Base-by-base conservation (phyloP, 1,140 invertebrate species). In the Drosophila rhopaloa region DNA sequence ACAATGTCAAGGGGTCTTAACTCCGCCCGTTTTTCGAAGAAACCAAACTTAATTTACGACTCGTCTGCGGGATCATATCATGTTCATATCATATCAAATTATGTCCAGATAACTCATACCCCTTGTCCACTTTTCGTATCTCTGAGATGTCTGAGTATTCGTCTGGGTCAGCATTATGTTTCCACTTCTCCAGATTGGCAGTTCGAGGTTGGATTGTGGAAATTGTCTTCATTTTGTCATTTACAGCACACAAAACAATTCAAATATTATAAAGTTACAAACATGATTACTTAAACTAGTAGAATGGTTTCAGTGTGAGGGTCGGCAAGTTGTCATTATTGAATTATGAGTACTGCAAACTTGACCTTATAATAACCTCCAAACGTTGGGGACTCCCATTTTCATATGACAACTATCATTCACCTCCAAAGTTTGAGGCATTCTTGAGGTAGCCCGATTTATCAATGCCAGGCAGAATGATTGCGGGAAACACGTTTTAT, bases 401-500 rank as follows among this genome's bases (percentile, higher is more conserved):
- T 44, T 0, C 14, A 4, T 8, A n/a, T 29, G 40, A 16, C 24
- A 68, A 44, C 47, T 53, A 68, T 54, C 60, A 14, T 65, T 10
- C 10, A 51, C 29, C 4, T 7, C 14, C 46, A 16, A 53, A 13
- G 37, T 5, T 41, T 32, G 50, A 24, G 35, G 56, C 40, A 40
- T 47, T 63, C 48, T 60, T 55, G 37, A 43, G 16, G 35, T 24
- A 32, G 32, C 43, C 35, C 44, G 38, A 84, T 84, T 83, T 73
- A 84, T 83, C 76, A 84, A 72, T 60, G 70, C 53, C 56, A 48
- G 55, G 50, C 63, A 65, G 29, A 40, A 32, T 59, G 70, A 79
- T 84, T 81, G 77, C 37, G 68, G 60, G 41, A 83, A 84, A 79
- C 81, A 84, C 81, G 80, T 82, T 79, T 82, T 46, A 37, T 63